Evolutionary conservation across 2,888 invertebrate species (phyloP).

Genomic region (Phorcus lineatus): DNA sequence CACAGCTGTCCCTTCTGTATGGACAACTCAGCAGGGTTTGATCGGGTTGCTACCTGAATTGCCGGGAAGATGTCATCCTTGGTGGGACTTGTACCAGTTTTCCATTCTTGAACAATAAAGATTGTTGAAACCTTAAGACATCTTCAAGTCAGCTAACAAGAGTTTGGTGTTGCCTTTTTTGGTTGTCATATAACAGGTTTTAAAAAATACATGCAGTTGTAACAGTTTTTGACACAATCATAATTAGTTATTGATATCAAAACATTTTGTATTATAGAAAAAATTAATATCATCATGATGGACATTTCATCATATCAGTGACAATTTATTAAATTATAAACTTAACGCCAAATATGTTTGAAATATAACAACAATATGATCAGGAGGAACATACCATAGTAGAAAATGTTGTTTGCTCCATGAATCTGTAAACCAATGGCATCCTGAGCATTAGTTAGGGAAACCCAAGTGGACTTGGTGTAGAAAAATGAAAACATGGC

Average conservation of each 20-base stretch:
- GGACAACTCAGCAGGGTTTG: not conserved
- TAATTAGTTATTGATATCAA: too few relatives aligned
- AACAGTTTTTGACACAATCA: too few relatives aligned
- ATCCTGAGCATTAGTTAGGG: slow-evolving; percentile 11
- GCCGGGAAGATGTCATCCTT: slow-evolving; percentile 23
- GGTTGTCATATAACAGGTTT: too few relatives aligned
- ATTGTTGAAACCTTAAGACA: not conserved
- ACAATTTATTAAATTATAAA: too few relatives aligned
- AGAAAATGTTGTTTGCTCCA: not conserved
- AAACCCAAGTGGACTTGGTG: not conserved
- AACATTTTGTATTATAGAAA: too few relatives aligned
- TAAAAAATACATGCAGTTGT: too few relatives aligned
- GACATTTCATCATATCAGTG: too few relatives aligned
- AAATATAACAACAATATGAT: too few relatives aligned
- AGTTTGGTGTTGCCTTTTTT: too few relatives aligned
- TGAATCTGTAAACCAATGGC: slow-evolving; percentile 23
- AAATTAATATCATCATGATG: too few relatives aligned
- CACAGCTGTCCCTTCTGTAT: slow-evolving; percentile 10
- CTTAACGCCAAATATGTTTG: too few relatives aligned
- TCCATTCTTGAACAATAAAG: slow-evolving; percentile 23
- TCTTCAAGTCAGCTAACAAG: too few relatives aligned
- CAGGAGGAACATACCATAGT: not conserved
- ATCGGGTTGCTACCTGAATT: not conserved
- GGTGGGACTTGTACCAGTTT: not conserved
- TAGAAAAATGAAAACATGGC: not conserved